Evolutionary conservation across 2,888 invertebrate species (phyloP).

Genomic region (Hirtodrosophila trivittata): DNA sequence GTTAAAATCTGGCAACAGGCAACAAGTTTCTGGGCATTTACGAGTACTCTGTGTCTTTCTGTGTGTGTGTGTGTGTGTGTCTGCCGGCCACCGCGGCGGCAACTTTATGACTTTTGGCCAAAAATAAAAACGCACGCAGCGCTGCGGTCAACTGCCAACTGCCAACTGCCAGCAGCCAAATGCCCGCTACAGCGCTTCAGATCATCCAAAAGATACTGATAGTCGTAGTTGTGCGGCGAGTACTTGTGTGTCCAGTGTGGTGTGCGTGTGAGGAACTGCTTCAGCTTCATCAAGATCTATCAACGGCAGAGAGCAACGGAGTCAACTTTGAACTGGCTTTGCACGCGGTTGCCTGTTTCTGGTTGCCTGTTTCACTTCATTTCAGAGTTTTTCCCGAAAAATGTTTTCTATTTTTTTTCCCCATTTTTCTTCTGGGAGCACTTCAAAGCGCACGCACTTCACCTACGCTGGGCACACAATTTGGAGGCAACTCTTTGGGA

Average conservation of each 20-base stretch:
- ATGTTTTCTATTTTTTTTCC: constrained; percentile 7
- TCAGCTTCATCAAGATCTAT: constrained; percentile 46
- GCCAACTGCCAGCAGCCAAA: constrained; percentile 32
- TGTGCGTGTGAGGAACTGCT: constrained; percentile 57
- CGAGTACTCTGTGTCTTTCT: constrained; percentile 21
- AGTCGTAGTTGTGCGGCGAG: not conserved
- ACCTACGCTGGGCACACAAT: constrained; percentile 52
- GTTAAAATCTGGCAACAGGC: constrained; percentile 30
- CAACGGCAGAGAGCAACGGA: constrained; percentile 17
- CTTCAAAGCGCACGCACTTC: constrained; percentile 75
- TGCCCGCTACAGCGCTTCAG: constrained; percentile 38
- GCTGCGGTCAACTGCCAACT: constrained; percentile 64
- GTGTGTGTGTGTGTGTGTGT: constrained; percentile 14
- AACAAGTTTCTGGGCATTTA: constrained; percentile 71
- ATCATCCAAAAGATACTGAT: constrained; percentile 57
- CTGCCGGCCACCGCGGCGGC: constrained; percentile 39
- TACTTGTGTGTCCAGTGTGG: constrained; percentile 49
- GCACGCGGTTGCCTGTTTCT: constrained; percentile 11
- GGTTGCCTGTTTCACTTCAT: constrained; percentile 43
- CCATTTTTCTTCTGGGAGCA: constrained; percentile 33
- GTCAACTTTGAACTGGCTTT: constrained; percentile 66
- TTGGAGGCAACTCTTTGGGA: constrained; percentile 48
- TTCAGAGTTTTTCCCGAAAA: constrained; percentile 24
- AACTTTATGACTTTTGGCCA: constrained; percentile 72
- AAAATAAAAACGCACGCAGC: constrained; percentile 71